Base-by-base conservation (phyloP, 2,888 invertebrate species). In the Rhagophthalmus giganteus region DNA sequence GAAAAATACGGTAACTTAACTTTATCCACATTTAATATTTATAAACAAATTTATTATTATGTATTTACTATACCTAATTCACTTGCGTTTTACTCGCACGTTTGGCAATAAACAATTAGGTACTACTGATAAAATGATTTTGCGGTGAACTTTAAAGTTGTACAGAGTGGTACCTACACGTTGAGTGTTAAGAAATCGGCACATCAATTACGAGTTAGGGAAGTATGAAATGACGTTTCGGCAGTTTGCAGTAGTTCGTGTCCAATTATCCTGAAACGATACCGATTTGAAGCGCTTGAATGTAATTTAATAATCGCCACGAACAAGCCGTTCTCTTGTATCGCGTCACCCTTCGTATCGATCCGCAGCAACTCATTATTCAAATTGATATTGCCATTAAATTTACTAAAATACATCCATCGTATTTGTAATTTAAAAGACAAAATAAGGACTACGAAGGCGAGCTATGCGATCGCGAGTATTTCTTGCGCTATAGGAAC, bases 321-420 rank as follows among this genome's bases (percentile, higher is more conserved):
- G 51, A 55, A 55, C 55, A 52, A 53, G 55, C 51, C 55, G 53
- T 41, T 55, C 55, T 39, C 44, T 49, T 53, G 52, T 47, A 47
- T 53, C 48, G 41, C 52, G 51, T 56, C 55, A 51, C 39, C 38
- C 45, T 5, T 38, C 38, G 26, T 44, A 58, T 58, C 55, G 59
- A 59, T 57, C 51, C 40, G 48, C 57, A 54, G 54, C 60, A 54
- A 58, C 58, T 62, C 61, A 60, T 63, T 62, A 62, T 57, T 57
- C 54, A 62, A 63, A 63, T 63, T 63, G 61, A 54, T 63, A 59
- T 58, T 51, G 59, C 54, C 55, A 54, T 57, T 57, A 55, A 55
- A 51, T 58, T 54, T 40, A 58, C 55, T 54, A 32, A 48, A 54
- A 54, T 48, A 49, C 48, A 50, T 44, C 42, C 31, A 42, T 44